Evolutionary conservation across 2,888 invertebrate species (phyloP), one percentile per base, ranked within the genome.

Genomic region (Pandemis corylana): DNA sequence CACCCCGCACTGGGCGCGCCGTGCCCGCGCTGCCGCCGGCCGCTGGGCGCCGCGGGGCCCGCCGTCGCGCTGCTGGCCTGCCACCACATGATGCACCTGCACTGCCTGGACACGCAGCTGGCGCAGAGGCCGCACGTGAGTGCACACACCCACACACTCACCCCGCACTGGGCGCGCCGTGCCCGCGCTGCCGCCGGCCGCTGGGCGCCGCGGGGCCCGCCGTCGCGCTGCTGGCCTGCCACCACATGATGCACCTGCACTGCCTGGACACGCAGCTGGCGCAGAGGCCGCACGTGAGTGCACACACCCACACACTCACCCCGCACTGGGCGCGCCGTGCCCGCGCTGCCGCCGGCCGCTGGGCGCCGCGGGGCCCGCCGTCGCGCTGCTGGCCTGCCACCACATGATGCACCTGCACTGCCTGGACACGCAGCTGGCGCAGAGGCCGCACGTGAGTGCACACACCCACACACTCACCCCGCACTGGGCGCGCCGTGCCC

Each of bases 341-440:
- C 28, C 28, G 28, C 28, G 28, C 28, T 36, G 28, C 28, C 28
- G 28, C 28, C 28, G 28, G 28, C 28, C 28, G 10, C 93, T 96
- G 69, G 95, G 97, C 81, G 97, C 97, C 97, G 3, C 95, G 96
- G 80, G 95, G 95, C 96, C 81, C 93, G 95, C 9, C 95, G 74
- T 96, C 95, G 80, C 96, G 96, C 77, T 98, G 96, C 87, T 95
- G 94, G 78, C 96, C 71, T 98, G 98, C 89, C 95, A 96, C 78
- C 98, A 98, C 91, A 95, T 96, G 88, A 95, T 98, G 89, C 98
- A 98, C 89, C 95, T 97, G 81, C 96, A 96, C 81, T 98, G 98
- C 86, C 94, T 98, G 61, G 96, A 96, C 84, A 96, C 96, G 64
- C 96, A 97, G 0, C 28, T 9, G 59, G 75, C 41, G 77, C 51